Conservation (phyloP, 1,140 invertebrate species). For the Sminthurides bifidus region DNA sequence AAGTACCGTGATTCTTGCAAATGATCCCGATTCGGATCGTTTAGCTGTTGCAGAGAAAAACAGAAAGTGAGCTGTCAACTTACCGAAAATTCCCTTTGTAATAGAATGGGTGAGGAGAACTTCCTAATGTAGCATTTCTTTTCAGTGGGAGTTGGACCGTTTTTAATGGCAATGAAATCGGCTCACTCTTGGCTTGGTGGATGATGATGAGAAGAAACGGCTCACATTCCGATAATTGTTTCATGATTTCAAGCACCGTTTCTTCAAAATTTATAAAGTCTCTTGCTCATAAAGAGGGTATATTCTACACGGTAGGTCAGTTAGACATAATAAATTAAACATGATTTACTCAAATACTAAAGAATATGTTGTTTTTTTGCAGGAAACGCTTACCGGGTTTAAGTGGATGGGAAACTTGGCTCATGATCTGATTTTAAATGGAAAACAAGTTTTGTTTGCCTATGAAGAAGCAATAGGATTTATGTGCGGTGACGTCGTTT, state of each 20-base stretch:
- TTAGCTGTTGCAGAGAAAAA: conserved; percentile 78
- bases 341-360: neutral
- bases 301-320: conserved; percentile 55
- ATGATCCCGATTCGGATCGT: conserved; percentile 97
- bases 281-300: conserved; percentile 69
- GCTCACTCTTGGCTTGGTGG: conserved; percentile 94
- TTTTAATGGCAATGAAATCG: conserved; percentile 93
- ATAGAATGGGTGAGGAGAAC: too few relatives aligned
- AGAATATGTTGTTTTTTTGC: conserved; percentile 19
- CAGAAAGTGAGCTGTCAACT: neutral
- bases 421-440: conserved; percentile 53
- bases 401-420: conserved; percentile 98
- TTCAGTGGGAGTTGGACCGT: conserved; percentile 70
- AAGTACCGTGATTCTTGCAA: conserved; percentile 74
- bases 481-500: conserved; percentile 74
- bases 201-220: conserved; percentile 41
- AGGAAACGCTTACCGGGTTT: conserved; percentile 96
- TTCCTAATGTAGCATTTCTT: too few relatives aligned
- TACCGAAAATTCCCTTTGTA: neutral
- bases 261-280: conserved; percentile 90
- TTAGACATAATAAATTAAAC: neutral
- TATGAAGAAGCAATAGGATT: conserved; percentile 94
- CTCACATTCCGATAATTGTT: too few relatives aligned
- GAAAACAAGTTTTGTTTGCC: conserved; percentile 75
- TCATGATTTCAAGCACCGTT: conserved; percentile 87